A percentile compares a stretch with the other conserved stretches of the same genome.
Evolutionary conservation across 2,113 vertebrate species (phyloP).

Genomic region (Leucosticte australis): DNA sequence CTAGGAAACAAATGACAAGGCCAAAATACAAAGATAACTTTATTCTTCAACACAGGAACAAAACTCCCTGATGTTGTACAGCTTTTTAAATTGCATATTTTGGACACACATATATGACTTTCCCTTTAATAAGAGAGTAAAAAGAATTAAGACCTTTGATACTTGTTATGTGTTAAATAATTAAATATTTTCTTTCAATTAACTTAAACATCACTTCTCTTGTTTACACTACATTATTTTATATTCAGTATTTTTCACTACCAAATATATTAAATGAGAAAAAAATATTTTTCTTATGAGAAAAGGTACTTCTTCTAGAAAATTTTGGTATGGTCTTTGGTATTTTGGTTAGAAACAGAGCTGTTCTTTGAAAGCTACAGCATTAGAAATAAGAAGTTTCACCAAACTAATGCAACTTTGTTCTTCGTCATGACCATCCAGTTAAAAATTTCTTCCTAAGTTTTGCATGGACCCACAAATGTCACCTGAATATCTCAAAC

Average conservation of each 20-base stretch:
- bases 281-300: background rate
- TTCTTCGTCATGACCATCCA: background rate
- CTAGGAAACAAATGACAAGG: background rate
- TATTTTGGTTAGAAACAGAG: background rate
- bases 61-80: fast-evolving
- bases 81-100: background rate
- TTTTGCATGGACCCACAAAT: background rate
- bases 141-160: background rate
- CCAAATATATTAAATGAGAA: background rate
- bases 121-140: background rate
- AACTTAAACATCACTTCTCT: background rate
- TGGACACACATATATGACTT: background rate
- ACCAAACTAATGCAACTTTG: background rate
- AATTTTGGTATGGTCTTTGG: background rate
- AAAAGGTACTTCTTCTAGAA: background rate
- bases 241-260: background rate
- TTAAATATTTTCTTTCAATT: background rate
- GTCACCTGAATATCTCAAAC: background rate
- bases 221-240: background rate
- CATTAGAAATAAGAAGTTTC: background rate
- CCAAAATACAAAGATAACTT: background rate
- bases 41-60: background rate
- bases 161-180: background rate
- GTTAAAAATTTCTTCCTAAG: background rate
- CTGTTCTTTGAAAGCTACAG: background rate